A percentile compares a stretch with the other conserved stretches of the same genome.
Evolutionary conservation across 2,888 invertebrate species (phyloP).

Genomic region (Stenoptilia bipunctidactyla): DNA sequence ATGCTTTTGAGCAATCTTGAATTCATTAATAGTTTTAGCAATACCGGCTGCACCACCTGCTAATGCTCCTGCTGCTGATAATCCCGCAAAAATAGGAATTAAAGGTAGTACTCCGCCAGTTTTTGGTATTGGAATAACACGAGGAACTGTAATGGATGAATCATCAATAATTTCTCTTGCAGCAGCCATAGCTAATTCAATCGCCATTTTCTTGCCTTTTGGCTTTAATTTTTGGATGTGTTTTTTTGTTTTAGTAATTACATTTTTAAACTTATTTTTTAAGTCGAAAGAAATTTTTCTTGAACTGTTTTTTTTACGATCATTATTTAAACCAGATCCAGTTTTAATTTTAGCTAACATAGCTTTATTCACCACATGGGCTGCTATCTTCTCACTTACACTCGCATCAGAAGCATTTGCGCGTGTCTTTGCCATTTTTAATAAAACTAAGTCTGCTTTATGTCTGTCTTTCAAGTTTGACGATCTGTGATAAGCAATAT

Average conservation of each 20-base stretch:
- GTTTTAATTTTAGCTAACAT: slow-evolving; percentile 8
- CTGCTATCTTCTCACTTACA: slow-evolving; percentile 7
- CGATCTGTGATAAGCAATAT: slow-evolving; percentile 17
- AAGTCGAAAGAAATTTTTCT: neutral
- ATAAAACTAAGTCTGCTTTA: slow-evolving; percentile 27
- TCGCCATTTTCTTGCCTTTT: slow-evolving; percentile 12
- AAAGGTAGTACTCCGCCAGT: no score
- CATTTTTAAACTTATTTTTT: slow-evolving; percentile 11
- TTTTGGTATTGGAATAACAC: slow-evolving; percentile 23
- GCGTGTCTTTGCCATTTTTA: slow-evolving; percentile 23
- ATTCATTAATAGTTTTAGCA: slow-evolving; percentile 24
- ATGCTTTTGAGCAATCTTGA: slow-evolving; percentile 22
- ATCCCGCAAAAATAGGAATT: no score
- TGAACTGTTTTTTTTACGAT: no score
- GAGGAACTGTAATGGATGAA: slow-evolving; percentile 19
- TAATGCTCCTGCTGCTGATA: no score
- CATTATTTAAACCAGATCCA: slow-evolving; percentile 3
- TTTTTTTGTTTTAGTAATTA: slow-evolving; percentile 9
- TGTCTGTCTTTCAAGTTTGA: slow-evolving; percentile 18
- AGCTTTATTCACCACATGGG: slow-evolving; percentile 7
- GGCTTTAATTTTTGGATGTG: slow-evolving; percentile 13
- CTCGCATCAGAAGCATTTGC: slow-evolving; percentile 4
- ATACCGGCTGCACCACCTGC: no score
- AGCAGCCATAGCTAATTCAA: slow-evolving; percentile 12
- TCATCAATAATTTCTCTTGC: slow-evolving; percentile 14